Conservation (phyloP, 2,797 vertebrate species). For the Morus bassanus region DNA sequence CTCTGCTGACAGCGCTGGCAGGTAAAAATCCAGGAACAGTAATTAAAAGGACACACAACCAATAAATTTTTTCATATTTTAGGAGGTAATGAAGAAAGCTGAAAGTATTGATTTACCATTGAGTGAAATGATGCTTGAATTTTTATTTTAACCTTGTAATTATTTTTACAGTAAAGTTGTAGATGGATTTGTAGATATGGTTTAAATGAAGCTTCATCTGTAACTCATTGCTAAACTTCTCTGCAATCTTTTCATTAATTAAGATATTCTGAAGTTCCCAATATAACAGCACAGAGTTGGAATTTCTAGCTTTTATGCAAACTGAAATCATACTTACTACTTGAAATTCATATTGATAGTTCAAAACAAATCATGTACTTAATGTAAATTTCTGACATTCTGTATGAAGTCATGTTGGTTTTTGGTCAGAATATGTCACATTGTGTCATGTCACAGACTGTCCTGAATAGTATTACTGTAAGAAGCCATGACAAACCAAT, state of each 20-base stretch:
- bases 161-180: neutral
- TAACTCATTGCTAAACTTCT: neutral
- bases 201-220: neutral
- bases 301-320: neutral
- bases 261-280: neutral
- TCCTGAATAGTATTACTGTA: neutral
- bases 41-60: neutral
- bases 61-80: neutral
- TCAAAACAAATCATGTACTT: constrained; percentile 21
- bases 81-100: neutral
- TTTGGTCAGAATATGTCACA: constrained; percentile 6
- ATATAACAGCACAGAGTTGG: neutral
- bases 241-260: neutral
- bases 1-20: neutral
- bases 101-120: neutral
- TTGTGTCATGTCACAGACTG: neutral
- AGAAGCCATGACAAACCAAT: constrained; percentile 35
- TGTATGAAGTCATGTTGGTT: neutral
- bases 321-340: neutral
- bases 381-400: constrained; percentile 36
- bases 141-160: neutral
- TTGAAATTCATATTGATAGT: neutral
- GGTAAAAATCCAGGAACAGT: neutral
- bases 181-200: neutral
- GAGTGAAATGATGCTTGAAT: neutral